Base-by-base conservation (phyloP, 2,113 vertebrate genomes). In the Erythrolamprus reginae region DNA sequence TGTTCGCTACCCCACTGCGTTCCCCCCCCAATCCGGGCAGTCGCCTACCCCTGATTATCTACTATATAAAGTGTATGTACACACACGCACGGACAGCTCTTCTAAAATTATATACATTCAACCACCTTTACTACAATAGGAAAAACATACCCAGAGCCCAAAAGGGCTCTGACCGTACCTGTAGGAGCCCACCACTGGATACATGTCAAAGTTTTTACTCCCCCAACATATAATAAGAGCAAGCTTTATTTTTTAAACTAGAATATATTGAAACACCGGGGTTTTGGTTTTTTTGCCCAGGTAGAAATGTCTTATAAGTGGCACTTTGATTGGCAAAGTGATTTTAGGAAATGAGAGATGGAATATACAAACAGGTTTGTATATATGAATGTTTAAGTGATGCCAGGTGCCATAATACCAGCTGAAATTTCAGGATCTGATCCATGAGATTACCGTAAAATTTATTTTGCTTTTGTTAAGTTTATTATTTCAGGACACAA, bases 221-320 rank as follows among this genome's bases (percentile, higher is more conserved):
- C 38, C 58, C 77, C 87, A 85, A 92, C 45, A 87, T 87, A 87
- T 61, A 42, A 48, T 89, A 85, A 89, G 28, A 70, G 21, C 2
- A 47, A 42, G 50, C 23, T 84, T 91, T 91, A 89, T 85, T 89
- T 89, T 86, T 83, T 24, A 10, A 47, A 82, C 55, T 77, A 61
- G 58, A 65, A 23, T 92, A 21, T 61, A 87, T 21, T 83, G 19
- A 89, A 84, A 58, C 52, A 21, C 53, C 33, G 55, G 10, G 26
- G 83, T 77, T 58, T 42, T n/a, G 10, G 26, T 87, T 77, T 58
- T 42, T n/a, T 51, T 88, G 77, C 45, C 87, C 12, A 77, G 42
- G 21, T 47, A 45, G 38, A 82, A 10, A 21, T 77, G 38, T 42
- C 86, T 50, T 2, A 17, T 82, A 82, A 82, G 85, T 42, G 55